Evolutionary conservation across 2,113 vertebrate genomes (phyloP), one percentile per base, ranked within the genome.

Genomic region (Choloepus hoffmanni): DNA sequence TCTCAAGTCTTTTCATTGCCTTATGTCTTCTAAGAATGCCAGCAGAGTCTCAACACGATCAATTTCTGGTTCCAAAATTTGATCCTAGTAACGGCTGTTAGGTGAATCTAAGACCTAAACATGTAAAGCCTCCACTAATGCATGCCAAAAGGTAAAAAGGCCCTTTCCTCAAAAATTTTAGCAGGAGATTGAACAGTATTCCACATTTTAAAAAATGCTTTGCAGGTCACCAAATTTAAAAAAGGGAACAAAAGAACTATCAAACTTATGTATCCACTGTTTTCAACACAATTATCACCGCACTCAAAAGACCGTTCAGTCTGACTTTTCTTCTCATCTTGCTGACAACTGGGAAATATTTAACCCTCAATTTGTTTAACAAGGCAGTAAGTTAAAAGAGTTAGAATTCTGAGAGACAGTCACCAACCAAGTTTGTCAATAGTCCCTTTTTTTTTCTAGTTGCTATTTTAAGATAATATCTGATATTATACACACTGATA

Each of bases 361-460:
- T 33, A 77, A 76, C 14, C 4, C 15, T 82, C 10, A 23, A 9
- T 79, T 84, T 96, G 76, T 90, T 82, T 63, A 88, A 86, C 21
- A 85, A 92, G 45, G 65, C 40, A 90, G n/a, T 83, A 72, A 84
- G 63, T 84, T 43, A 82, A 55, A 81, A 93, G 58, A 82, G 26
- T 86, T 55, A 82, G 76, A 95, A 82, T 28, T 91, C 79, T 94
- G 58, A 92, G n/a, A 77, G 76, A 50, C 28, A 78, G 33, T 74
- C 73, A 84, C 62, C n/a, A 78, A 89, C 21, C 73, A 70, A 26
- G 23, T 82, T 18, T 88, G 36, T 67, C 67, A 89, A 40, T 11
- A 45, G 43, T 68, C 18, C 55, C 28, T 81, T 96, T 95, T 89
- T 89, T 92, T 94, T 96, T 92, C 90, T 85, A 63, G 28, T 84